phyloP scores from a whole-genome alignment of 2,113 vertebrate species.

The Ellobius talpinus region DNA sequence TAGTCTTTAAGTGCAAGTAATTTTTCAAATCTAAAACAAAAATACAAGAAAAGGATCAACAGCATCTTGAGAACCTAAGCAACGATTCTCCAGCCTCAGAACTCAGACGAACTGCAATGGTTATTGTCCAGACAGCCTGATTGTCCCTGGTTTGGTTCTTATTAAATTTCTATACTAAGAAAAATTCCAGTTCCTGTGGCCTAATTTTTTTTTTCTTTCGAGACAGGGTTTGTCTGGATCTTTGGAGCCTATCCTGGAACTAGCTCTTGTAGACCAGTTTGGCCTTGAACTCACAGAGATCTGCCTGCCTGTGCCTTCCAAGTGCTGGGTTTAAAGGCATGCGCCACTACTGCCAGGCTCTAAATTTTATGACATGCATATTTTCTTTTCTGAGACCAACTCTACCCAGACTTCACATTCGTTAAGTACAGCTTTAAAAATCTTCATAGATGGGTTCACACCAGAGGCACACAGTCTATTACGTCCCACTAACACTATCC shows the following conservation, averaged over 20 bases:
- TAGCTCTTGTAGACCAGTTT: too few relatives aligned
- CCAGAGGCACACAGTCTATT: conserved; percentile 58
- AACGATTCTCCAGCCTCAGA: neutral
- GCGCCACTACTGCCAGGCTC: rapidly evolving
- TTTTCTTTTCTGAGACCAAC: conserved; percentile 45
- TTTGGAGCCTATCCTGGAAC: too few relatives aligned
- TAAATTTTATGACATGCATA: conserved; percentile 25
- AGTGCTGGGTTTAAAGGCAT: too few relatives aligned
- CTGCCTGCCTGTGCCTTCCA: too few relatives aligned
- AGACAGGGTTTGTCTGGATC: too few relatives aligned
- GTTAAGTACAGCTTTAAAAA: conserved; percentile 65
- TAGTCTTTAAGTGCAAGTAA: neutral
- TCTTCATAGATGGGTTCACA: conserved; percentile 63
- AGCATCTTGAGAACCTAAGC: neutral
- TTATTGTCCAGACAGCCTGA: conserved; percentile 82
- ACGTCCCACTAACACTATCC: neutral
- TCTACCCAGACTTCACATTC: conserved; percentile 63
- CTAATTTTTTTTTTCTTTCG: neutral
- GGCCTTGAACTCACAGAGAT: too few relatives aligned
- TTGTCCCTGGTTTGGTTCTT: conserved; percentile 73
- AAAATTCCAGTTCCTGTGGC: conserved; percentile 58
- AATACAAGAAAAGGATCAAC: neutral
- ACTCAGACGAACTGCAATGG: neutral
- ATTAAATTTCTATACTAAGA: conserved; percentile 66
- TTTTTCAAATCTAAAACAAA: conserved; percentile 55